Conservation (phyloP, 2,797 vertebrate genomes). For the Calcarius lapponicus region DNA sequence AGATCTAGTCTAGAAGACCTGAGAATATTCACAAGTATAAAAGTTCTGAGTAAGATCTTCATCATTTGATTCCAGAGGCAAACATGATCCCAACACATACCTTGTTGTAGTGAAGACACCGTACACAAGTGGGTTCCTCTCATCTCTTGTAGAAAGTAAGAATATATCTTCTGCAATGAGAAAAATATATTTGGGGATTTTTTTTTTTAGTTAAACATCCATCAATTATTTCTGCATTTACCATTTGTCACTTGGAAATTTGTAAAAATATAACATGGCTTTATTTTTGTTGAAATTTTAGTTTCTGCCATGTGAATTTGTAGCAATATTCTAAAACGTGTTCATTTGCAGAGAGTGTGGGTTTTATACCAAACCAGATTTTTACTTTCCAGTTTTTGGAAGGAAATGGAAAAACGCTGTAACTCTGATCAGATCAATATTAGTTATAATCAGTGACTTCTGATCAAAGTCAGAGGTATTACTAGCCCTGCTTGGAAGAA, state of each 20-base stretch:
- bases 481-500: neutral
- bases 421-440: neutral
- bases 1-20: neutral
- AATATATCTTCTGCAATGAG: conserved; percentile 89
- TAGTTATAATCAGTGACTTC: neutral
- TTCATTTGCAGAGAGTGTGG: neutral
- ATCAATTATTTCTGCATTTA: neutral
- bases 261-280: neutral
- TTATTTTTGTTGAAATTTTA: neutral
- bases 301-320: neutral
- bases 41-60: neutral
- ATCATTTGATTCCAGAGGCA: neutral
- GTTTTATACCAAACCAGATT: neutral
- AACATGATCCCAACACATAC: conserved; percentile 65
- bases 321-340: neutral
- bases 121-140: conserved; percentile 91
- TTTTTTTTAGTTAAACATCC: neutral
- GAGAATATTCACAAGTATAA: neutral
- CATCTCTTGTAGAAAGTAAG: conserved; percentile 91
- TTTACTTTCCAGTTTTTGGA: neutral
- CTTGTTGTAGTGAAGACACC: conserved; percentile 97
- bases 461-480: neutral
- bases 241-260: neutral
- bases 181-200: neutral
- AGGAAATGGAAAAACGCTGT: accelerated